Percentiles rank a stretch among this genome's conserved stretches.
Conservation (phyloP, 2,797 vertebrate genomes). For the Erethizon dorsatum region DNA sequence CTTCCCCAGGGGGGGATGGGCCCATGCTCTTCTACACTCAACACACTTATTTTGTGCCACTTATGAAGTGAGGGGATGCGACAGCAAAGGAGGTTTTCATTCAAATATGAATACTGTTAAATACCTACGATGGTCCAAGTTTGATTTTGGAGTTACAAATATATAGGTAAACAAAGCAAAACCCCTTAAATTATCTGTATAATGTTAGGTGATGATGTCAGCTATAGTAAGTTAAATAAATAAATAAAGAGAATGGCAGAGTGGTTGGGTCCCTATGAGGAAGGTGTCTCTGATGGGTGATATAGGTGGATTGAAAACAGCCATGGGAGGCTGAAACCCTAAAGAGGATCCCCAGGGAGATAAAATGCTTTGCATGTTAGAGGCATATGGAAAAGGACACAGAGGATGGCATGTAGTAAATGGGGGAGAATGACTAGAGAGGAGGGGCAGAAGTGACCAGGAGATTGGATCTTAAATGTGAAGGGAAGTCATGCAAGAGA, state of each 20-base stretch:
- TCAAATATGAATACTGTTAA: background rate
- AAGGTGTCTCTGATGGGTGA: background rate
- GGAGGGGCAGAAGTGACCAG: background rate
- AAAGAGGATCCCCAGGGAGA: background rate
- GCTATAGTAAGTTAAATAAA: background rate
- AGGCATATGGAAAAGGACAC: background rate
- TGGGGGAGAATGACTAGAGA: background rate
- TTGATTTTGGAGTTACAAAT: background rate
- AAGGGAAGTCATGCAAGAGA: background rate
- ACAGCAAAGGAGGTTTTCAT: background rate
- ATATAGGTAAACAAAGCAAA: background rate
- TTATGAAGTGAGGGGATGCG: background rate
- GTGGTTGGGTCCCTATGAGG: background rate
- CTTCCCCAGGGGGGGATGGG: background rate
- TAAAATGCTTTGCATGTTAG: background rate
- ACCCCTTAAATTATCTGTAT: background rate
- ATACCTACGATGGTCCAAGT: background rate
- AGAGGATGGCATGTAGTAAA: background rate
- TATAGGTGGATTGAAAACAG: background rate
- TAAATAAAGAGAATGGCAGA: background rate
- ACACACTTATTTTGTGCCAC: background rate
- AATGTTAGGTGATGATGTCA: background rate
- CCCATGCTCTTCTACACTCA: background rate
- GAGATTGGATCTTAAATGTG: background rate
- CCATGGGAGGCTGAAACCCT: fast-evolving